Percentiles rank a stretch among this genome's conserved stretches.
Evolutionary conservation across 2,113 vertebrate genomes (phyloP).

Genomic region (Coreoperca whiteheadi): DNA sequence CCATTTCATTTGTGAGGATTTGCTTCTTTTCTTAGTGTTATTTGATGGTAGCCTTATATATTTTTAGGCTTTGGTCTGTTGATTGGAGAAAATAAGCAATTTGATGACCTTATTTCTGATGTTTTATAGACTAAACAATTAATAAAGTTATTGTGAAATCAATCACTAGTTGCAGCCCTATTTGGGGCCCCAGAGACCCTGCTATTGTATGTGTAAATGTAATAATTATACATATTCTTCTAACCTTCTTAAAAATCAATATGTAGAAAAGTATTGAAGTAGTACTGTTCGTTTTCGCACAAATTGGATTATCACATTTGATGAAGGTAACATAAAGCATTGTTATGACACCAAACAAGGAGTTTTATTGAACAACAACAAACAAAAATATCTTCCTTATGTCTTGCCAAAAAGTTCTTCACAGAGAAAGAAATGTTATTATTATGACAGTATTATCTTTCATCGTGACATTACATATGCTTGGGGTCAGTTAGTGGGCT

Average conservation of each 20-base stretch:
- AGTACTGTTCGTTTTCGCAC: neutral
- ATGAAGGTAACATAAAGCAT: neutral
- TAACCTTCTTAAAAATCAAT: neutral
- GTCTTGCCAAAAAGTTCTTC: neutral
- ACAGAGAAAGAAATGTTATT: neutral
- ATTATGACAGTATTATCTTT: no score
- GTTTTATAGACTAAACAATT: neutral
- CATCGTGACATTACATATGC: neutral
- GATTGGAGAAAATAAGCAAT: no score
- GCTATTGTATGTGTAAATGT: neutral
- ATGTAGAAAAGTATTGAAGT: neutral
- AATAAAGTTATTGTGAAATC: neutral
- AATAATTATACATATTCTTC: neutral
- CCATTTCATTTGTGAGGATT: no score
- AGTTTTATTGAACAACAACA: no score
- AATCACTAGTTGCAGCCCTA: neutral
- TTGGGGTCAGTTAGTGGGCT: neutral
- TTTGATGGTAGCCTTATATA: no score
- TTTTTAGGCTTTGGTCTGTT: no score
- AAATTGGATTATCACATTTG: neutral
- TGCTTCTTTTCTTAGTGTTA: no score
- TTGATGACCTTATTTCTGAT: no score
- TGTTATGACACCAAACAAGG: neutral
- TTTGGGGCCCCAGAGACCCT: no score
- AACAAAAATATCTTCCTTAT: neutral